Base-by-base conservation (phyloP, 1,140 invertebrate species). In the Sinella curviseta region DNA sequence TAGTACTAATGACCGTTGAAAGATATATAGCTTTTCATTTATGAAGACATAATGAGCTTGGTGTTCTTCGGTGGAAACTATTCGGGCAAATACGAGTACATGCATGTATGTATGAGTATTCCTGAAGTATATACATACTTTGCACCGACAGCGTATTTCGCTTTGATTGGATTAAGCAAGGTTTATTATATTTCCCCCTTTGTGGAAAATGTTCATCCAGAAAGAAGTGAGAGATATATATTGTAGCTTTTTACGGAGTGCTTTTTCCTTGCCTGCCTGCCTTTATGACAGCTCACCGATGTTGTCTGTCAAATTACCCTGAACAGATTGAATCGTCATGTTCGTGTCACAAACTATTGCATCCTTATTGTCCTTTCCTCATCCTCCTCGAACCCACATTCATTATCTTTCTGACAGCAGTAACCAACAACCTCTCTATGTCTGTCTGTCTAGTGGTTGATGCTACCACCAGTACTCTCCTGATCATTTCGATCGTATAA, bases 301-400 rank as follows among this genome's bases (percentile, higher is more conserved):
- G 65, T 70, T 70, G 65, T 70, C 65, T 70, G 65, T 70, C 65
- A 70, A 70, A 70, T 70, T 70, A 70, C 65, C 65, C 65, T 17
- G 65, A 70, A 70, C 65, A 70, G 65, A 70, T 70, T 70, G 65
- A 70, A 70, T 70, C 65, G 65, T 70, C 65, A 70, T 70, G 65
- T 70, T 70, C 65, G 31, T 31, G 65, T 70, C 65, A 70, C 65
- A 70, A 4, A 30, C 65, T 12, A 70, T 70, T 33, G 31, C 65
- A 24, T 31, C 65, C 65, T 65, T 26, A 4, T 65, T 26, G 16
- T 65, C 24, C 16, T 65, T 16, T 26, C 24, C 57, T n/a, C 14
- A 65, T 26, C 24, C 24, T 33, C n/a, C 28, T 70, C 26, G 26
- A 65, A 31, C 12, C 65, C 26, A 70, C 31, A 70, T 33, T 70